Base-by-base conservation (phyloP, 2,888 invertebrate genomes). In the Beris morrisii region DNA sequence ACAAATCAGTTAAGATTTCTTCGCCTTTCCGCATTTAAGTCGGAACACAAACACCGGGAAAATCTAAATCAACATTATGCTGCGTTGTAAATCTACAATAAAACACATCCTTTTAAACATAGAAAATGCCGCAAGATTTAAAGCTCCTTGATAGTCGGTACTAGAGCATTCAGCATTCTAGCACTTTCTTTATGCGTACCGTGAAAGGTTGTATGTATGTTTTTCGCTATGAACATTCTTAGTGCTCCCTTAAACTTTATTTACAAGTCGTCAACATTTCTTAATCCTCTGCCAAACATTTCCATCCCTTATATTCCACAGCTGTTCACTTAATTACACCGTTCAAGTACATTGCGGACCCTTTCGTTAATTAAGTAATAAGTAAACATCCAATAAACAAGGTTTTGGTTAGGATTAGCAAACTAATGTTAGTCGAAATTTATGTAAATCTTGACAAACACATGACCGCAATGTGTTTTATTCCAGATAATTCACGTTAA, bases 371-470 rank as follows among this genome's bases (percentile, higher is more conserved):
- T 68, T 65, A 68, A 65, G 65, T 68, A 61, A 68, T 65, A 65
- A 68, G 61, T 65, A 68, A 68, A 65, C 61, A 68, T 53, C 53
- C 48, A 61, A 68, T 68, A 61, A 68, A 65, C 58, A 68, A 61
- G 63, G 68, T 59, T 56, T 48, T 43, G 46, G 55, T 56, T 50
- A 50, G 68, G 56, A 65, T 65, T 65, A 61, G 38, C 59, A 55
- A 55, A 50, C 56, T 56, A 65, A 53, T 53, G 65, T 38, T 44
- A 45, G 11, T 28, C 44, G 61, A 56, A 59, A 65, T 56, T 68
- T 61, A 68, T 61, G 68, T 50, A 68, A 68, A 68, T 68, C 68
- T 65, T 61, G 61, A 64, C 68, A 65, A 59, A 65, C 57, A 59
- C 55, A 32, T 54, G 64, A 46, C 57, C 45, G 44, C 38, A 58